These are phyloP conservation scores for Mormyrus lacerda DNA, from an alignment of 2,113 vertebrate genomes.

Conservation along the genomic window DNA sequence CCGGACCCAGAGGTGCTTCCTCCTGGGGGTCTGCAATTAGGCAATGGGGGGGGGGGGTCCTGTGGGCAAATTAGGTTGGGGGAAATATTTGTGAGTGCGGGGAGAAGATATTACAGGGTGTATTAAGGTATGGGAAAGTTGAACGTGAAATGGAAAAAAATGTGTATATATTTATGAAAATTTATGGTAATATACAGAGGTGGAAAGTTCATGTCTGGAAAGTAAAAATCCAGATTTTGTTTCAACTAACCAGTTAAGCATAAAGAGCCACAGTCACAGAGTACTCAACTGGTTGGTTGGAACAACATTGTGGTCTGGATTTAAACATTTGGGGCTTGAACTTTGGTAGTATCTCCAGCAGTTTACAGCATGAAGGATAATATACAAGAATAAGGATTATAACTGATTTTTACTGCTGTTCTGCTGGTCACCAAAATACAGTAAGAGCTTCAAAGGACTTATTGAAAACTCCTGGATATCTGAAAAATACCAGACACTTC, in stretches of 20 bases:
- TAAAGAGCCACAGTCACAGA: too few species aligned
- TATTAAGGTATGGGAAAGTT: neutral
- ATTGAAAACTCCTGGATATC: neutral
- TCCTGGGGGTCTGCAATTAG: slow-evolving; percentile 12
- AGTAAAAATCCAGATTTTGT: neutral
- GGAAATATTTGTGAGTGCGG: neutral
- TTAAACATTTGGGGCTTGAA: neutral
- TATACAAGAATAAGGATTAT: neutral
- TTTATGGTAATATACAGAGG: neutral
- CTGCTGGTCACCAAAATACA: neutral
- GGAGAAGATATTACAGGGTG: neutral
- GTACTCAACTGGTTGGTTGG: neutral
- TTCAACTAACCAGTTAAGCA: too few species aligned
- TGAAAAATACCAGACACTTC: neutral
- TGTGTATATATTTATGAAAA: neutral
- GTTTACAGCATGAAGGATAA: neutral
- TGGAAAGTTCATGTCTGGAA: neutral
- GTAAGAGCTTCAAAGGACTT: neutral
- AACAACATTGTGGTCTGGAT: neutral
- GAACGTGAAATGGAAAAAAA: neutral
- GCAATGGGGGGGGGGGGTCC: neutral
- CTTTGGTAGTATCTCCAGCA: neutral
- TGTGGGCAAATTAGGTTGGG: neutral
- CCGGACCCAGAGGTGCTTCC: neutral
- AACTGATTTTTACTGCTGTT: neutral